Conservation (phyloP, 2,113 vertebrate species). For the Oncorhynchus nerka region DNA sequence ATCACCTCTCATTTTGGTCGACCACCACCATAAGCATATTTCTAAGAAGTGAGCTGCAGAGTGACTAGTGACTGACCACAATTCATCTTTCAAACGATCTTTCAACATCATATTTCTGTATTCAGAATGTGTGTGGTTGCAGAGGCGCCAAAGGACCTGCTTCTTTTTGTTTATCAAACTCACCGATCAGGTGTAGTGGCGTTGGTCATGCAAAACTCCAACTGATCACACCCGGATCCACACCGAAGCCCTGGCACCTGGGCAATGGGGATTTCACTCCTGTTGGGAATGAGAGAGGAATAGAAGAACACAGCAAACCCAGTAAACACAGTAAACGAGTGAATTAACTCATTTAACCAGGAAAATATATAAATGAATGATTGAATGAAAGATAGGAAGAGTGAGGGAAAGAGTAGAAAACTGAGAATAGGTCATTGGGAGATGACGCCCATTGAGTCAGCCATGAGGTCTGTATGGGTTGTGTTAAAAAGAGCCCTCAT, state of each 20-base stretch:
- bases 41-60: no score
- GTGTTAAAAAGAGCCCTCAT: not conserved
- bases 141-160: conserved; percentile 33
- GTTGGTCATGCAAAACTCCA: conserved; percentile 38
- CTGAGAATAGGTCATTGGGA: no score
- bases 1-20: no score
- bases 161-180: conserved; percentile 44
- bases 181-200: conserved; percentile 28
- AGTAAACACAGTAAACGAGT: conserved; percentile 35
- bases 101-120: not conserved
- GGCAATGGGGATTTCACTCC: conserved; percentile 33
- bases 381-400: conserved; percentile 6
- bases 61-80: no score
- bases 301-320: not conserved
- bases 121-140: not conserved
- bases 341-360: conserved; percentile 33
- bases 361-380: conserved; percentile 16
- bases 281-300: not conserved
- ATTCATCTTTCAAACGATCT: not conserved
- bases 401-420: no score
- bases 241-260: conserved; percentile 33
- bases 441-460: not conserved
- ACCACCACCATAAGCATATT: no score
- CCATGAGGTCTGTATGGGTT: no score
- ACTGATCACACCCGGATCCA: conserved; percentile 11